These are phyloP conservation scores for Axis porcinus DNA, from an alignment of 2,113 vertebrate genomes.

Conservation along the genomic window DNA sequence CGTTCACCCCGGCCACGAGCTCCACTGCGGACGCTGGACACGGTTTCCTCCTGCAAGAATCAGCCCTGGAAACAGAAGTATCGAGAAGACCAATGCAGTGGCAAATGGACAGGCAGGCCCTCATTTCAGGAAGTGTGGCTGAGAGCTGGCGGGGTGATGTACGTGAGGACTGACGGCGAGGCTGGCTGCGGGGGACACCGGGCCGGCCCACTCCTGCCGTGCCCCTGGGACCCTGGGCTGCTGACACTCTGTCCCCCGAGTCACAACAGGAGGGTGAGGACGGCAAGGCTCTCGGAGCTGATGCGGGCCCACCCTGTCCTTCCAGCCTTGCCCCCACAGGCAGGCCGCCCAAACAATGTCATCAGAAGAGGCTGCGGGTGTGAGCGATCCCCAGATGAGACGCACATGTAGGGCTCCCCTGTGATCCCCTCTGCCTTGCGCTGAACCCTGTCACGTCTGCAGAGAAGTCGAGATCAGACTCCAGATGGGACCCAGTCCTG, in stretches of 20 bases:
- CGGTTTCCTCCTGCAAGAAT: not conserved
- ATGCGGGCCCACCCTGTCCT: not conserved
- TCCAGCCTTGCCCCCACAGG: not conserved
- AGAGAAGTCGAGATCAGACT: not conserved
- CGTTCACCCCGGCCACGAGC: not conserved
- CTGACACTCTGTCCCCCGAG: not conserved
- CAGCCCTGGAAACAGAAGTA: not conserved
- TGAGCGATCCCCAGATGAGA: not conserved
- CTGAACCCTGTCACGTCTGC: not conserved
- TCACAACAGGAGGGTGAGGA: not conserved
- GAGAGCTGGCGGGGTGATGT: not conserved
- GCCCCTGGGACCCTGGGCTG: not conserved
- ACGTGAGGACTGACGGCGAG: not conserved
- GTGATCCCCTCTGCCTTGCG: not conserved
- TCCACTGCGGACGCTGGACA: not conserved
- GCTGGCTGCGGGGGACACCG: too few species aligned
- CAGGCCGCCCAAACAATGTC: not conserved
- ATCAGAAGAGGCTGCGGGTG: not conserved
- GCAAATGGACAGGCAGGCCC: not conserved
- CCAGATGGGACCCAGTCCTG: not conserved
- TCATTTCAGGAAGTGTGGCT: not conserved
- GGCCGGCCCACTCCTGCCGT: not conserved
- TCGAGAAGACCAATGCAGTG: not conserved
- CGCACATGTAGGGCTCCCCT: accelerated
- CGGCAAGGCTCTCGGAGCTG: not conserved